Evolutionary conservation across 2,113 vertebrate species (phyloP), one percentile per base, ranked within the genome.

Genomic region (Ondatra zibethicus): DNA sequence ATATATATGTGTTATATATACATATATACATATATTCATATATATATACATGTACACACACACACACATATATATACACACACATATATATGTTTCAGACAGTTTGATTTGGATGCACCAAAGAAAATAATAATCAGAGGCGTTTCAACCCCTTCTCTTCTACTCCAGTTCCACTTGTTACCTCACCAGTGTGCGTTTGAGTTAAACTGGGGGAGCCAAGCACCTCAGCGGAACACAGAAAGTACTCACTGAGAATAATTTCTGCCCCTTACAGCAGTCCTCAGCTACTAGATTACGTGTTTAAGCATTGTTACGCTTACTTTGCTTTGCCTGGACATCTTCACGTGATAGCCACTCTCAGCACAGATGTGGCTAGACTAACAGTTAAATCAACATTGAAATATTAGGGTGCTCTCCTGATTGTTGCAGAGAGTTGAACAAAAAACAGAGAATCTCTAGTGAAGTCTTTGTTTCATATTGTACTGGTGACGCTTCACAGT

Each of bases 21-120:
- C 6, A 58, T 21, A 58, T 1, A 58, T 6, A 52, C 55, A 58
- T 5, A 47, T 47, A 47, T 47, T 5, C 45, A 47, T 6, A 47
- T 47, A 47, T 47, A 5, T 6, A 47, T 47, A 47, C 45, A 58
- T 58, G 7, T 58, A 58, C 7, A 58, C 6, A 58, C 58, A 21
- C 21, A 58, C 58, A 21, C 21, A 23, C 19, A 58, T 58, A 58
- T 58, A 58, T 58, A 7, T 58, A 58, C 58, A 58, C 58, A 58
- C 58, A 47, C 45, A 47, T 6, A 58, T 58, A 58, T 17, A 70
- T 70, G 68, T 36, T 91, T 92, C 45, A 95, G 85, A 95, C 68
- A 94, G 95, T 95, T 92, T 92, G 82, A 97, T 96, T 93, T 91
- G 80, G 61, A 92, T 93, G 76, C n/a, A 96, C 50, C 65, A 96